A percentile compares a stretch with the other conserved stretches of the same genome.
Conservation (phyloP, 2,888 invertebrate genomes). For the Heliconius cydno region DNA sequence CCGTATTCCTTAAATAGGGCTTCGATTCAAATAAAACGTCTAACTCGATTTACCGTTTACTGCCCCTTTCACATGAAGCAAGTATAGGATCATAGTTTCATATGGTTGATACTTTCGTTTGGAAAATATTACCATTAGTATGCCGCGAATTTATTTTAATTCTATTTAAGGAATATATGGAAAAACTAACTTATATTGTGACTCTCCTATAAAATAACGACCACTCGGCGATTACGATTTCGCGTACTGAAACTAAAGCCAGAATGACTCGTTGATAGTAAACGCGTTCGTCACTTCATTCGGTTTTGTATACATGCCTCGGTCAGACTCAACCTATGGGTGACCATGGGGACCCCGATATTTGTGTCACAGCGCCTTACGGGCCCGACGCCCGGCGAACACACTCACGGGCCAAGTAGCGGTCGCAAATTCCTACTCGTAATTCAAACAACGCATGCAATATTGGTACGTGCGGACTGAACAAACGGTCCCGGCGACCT, state of each 20-base stretch:
- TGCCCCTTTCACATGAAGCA: constrained; percentile 51
- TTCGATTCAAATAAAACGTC: constrained; percentile 48
- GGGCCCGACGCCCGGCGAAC: constrained; percentile 46
- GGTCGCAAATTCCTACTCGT: constrained; percentile 82
- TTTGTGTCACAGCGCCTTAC: constrained; percentile 74
- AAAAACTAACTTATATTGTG: neutral
- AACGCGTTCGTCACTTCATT: constrained; percentile 72
- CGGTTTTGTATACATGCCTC: constrained; percentile 61
- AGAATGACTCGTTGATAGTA: constrained; percentile 66
- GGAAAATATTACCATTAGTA: constrained; percentile 48
- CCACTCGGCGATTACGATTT: constrained; percentile 70
- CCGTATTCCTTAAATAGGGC: constrained; percentile 41
- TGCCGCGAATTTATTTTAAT: constrained; percentile 36
- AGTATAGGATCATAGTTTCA: constrained; percentile 60
- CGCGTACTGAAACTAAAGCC: constrained; percentile 74
- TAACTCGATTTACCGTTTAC: constrained; percentile 54
- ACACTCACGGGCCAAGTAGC: constrained; percentile 76
- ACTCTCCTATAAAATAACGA: constrained; percentile 60
- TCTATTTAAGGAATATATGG: neutral
- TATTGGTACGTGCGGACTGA: constrained; percentile 70
- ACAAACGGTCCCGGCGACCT: constrained; percentile 77
- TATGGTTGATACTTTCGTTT: constrained; percentile 52
- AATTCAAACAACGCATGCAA: constrained; percentile 74
- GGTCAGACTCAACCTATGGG: constrained; percentile 54
- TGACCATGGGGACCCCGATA: constrained; percentile 71